Evolutionary conservation across 1,140 invertebrate genomes (phyloP).

Genomic region (Penaeus chinensis): DNA sequence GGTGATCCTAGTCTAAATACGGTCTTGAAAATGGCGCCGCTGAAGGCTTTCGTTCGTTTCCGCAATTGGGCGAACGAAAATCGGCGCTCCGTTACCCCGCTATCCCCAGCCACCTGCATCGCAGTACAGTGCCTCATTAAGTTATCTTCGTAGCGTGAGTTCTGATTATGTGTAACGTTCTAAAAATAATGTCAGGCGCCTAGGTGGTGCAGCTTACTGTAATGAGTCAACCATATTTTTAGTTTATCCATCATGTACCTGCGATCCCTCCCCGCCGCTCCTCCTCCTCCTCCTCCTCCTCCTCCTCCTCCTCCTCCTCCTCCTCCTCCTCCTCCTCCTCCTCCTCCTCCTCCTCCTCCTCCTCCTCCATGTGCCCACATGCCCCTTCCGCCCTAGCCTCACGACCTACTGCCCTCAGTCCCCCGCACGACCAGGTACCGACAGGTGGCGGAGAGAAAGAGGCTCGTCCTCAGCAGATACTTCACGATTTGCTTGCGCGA

Average conservation of each 20-base stretch:
- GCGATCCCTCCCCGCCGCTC: background rate
- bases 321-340: constrained; percentile 11
- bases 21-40: too few species aligned
- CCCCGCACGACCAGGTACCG: constrained; percentile 35
- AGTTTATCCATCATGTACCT: constrained; percentile 35
- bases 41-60: too few species aligned
- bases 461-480: constrained; percentile 2
- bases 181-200: too few species aligned
- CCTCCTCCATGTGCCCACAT: background rate
- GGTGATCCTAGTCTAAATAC: too few species aligned
- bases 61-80: too few species aligned
- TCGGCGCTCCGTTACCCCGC: too few species aligned
- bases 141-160: too few species aligned
- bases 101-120: too few species aligned
- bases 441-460: constrained; percentile 45
- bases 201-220: too few species aligned
- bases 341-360: background rate
- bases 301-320: constrained; percentile 13
- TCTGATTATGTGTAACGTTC: too few species aligned
- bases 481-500: too few species aligned
- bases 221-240: constrained; percentile 39
- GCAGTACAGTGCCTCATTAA: too few species aligned
- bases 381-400: constrained; percentile 2
- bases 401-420: constrained; percentile 37
- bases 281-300: background rate